These are phyloP conservation scores for Phania funesta DNA, from an alignment of 2,888 invertebrate species.

Conservation along the genomic window DNA sequence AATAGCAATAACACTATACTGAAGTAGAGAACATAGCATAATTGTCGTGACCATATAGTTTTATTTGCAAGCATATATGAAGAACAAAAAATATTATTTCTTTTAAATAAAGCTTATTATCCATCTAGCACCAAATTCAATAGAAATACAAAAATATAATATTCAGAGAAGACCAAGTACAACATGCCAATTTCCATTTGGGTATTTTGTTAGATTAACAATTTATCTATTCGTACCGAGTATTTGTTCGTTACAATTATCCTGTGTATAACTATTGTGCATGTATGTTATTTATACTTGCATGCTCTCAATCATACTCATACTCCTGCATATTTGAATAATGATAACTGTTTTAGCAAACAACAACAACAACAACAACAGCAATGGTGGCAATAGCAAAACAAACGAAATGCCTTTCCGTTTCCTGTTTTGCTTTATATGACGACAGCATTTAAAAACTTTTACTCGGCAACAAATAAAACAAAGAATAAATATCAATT, in stretches of 20 bases:
- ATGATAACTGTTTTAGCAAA: constrained; percentile 54
- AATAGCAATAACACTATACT: no score
- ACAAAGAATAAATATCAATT: constrained; percentile 52
- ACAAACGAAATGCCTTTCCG: constrained; percentile 66
- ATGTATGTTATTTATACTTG: not conserved
- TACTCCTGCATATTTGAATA: constrained; percentile 24
- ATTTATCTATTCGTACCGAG: constrained; percentile 34
- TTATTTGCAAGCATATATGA: no score
- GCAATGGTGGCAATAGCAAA: constrained; percentile 15
- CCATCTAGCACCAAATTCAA: not conserved
- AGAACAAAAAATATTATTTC: no score
- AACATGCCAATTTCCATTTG: constrained; percentile 20
- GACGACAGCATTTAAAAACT: constrained; percentile 65
- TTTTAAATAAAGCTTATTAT: no score
- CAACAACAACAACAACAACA: constrained; percentile 11
- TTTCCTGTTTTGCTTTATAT: constrained; percentile 69
- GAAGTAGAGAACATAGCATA: no score
- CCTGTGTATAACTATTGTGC: constrained; percentile 1
- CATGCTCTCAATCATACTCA: not conserved
- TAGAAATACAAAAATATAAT: not conserved
- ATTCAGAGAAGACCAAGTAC: not conserved
- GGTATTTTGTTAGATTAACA: constrained; percentile 11
- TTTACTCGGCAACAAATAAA: constrained; percentile 28
- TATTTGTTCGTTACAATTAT: constrained; percentile 7
- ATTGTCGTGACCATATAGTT: no score